Conservation (phyloP, 2,797 vertebrate genomes). For the Epinephelus malabaricus region DNA sequence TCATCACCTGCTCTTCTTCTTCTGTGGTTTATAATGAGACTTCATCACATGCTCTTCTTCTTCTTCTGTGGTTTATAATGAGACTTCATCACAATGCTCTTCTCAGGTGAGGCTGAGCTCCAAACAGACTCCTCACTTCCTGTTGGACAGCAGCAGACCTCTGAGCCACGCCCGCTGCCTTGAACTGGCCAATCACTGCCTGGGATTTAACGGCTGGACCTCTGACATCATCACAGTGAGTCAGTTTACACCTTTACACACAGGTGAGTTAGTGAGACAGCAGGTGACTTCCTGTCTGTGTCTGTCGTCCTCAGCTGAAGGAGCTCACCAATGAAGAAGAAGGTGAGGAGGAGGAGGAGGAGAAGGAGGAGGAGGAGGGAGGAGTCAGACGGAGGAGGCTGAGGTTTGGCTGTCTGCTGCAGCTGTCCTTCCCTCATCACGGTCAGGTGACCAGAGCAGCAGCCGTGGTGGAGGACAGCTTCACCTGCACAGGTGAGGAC, state of each 20-base stretch:
- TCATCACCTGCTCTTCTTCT: neutral
- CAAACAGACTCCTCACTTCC: constrained; percentile 75
- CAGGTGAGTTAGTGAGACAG: neutral
- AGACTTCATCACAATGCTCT: neutral
- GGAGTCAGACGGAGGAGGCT: constrained; percentile 50
- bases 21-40: neutral
- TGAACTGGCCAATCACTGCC: constrained; percentile 90
- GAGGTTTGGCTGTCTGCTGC: constrained; percentile 87
- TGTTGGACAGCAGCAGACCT: constrained; percentile 51
- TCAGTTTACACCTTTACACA: too few species aligned
- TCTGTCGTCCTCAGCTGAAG: constrained; percentile 82
- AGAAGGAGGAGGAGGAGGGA: neutral
- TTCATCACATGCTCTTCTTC: neutral
- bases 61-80: neutral
- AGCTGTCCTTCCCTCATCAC: constrained; percentile 84
- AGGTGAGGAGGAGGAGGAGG: constrained; percentile 44
- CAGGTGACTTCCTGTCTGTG: constrained; percentile 24
- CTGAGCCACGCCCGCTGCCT: constrained; percentile 87
- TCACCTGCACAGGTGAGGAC: constrained; percentile 56
- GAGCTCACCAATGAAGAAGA: constrained; percentile 75
- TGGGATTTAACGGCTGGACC: constrained; percentile 91
- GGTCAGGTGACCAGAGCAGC: constrained; percentile 77
- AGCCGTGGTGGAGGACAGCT: constrained; percentile 81
- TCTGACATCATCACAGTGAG: constrained; percentile 87
- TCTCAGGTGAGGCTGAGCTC: constrained; percentile 87